Conservation (phyloP, 2,797 vertebrate species). For the Fratercula arctica region DNA sequence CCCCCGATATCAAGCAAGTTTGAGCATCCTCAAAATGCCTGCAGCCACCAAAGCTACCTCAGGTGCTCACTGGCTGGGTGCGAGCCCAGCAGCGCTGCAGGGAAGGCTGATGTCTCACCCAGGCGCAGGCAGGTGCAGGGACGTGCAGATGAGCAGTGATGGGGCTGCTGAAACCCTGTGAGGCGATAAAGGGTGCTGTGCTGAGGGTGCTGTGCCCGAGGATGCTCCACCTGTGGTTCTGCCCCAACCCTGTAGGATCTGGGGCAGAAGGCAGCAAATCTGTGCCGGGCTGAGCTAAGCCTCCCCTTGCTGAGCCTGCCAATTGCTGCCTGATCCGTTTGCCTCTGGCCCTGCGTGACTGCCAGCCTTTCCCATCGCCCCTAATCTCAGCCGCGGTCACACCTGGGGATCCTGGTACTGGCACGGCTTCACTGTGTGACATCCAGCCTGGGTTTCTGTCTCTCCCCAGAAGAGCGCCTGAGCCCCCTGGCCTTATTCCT, state of each 20-base stretch:
- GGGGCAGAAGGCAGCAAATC: neutral
- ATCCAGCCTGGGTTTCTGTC: neutral
- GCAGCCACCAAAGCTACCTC: neutral
- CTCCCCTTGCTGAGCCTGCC: constrained; percentile 70
- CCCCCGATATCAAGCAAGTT: neutral
- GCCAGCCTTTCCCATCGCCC: constrained; percentile 10
- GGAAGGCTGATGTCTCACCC: accelerated
- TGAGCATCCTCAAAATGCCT: neutral
- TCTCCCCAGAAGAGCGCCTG: accelerated
- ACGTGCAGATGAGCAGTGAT: neutral
- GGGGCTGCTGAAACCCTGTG: neutral
- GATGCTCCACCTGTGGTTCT: neutral
- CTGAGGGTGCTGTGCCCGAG: accelerated
- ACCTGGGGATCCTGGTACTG: neutral
- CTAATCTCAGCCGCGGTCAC: neutral
- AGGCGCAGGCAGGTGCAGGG: accelerated
- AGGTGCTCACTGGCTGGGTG: neutral
- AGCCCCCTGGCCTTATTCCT: neutral
- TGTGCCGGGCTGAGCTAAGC: constrained; percentile 53
- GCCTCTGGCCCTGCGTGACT: neutral
- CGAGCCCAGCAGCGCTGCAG: accelerated
- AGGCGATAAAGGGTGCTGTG: neutral
- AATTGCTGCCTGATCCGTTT: constrained; percentile 72
- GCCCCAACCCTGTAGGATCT: neutral
- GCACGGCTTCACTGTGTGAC: accelerated